phyloP scores from a whole-genome alignment of 2,888 invertebrate species.

The Pseudococcus jackbeardsleyi region DNA sequence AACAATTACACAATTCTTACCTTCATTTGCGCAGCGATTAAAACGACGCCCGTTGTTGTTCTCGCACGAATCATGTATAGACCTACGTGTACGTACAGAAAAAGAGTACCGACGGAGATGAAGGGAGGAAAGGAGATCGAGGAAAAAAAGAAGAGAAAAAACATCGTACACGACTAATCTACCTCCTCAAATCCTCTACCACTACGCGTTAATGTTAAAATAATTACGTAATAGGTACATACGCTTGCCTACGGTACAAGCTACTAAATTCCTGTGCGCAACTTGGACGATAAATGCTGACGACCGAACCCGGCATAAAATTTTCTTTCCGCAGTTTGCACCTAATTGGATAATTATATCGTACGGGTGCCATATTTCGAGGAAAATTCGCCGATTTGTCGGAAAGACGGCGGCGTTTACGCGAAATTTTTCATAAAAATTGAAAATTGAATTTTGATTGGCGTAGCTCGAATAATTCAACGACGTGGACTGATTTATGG shows the following conservation, averaged over 20 bases:
- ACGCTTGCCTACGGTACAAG: neutral
- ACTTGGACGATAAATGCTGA: neutral
- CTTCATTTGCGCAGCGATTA: conserved; percentile 36
- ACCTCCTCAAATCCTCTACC: neutral
- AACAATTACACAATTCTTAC: conserved; percentile 28
- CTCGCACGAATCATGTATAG: neutral
- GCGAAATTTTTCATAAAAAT: neutral
- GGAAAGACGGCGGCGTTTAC: neutral
- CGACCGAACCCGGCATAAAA: neutral
- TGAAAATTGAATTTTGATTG: neutral
- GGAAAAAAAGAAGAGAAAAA: neutral
- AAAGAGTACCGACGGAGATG: neutral
- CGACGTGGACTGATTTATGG: conserved; percentile 27
- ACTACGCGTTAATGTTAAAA: neutral
- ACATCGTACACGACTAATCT: conserved; percentile 1
- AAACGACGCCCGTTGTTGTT: conserved; percentile 21
- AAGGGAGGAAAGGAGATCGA: neutral
- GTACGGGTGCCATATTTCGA: neutral
- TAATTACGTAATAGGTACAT: neutral
- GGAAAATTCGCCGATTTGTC: neutral
- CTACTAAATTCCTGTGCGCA: neutral
- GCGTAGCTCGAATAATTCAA: neutral
- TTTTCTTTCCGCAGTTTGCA: neutral
- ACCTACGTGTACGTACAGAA: neutral
- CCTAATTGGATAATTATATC: neutral